Evolutionary conservation across 2,113 vertebrate species (phyloP), one percentile per base, ranked within the genome.

Genomic region (Microtus ochrogaster): DNA sequence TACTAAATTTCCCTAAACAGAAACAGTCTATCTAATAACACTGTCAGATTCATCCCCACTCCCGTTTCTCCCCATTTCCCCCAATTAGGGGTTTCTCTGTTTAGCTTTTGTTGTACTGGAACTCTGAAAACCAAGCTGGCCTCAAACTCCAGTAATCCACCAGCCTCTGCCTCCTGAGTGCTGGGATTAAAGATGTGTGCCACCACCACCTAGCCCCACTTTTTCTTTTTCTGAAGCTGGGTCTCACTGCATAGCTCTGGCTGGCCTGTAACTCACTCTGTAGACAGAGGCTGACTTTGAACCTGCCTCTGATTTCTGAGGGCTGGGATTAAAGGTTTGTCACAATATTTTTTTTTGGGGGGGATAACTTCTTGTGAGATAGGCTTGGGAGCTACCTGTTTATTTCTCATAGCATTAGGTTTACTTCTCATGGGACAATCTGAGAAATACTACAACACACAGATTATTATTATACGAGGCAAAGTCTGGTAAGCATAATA

Each of bases 341-440:
- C 24, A 66, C n/a, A 92, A 76, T 52, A 82, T 41, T 49, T 83
- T 86, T 90, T 88, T 44, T 76, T 36, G 26, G 55, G 55, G 55
- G 55, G 55, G 5, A 17, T 14, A 88, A 55, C 14, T 47, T 92
- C 8, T 90, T 94, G 47, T 68, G 30, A 85, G 58, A 84, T 10
- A 74, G 66, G 33, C 7, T 30, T 72, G 49, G 83, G 88, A 39
- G 36, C 58, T 61, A 2, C 41, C 26, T 78, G 70, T 39, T 94
- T 24, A 82, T 66, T 92, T 96, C 77, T 65, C 36, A 44, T 92
- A 74, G 72, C 77, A 52, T 66, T 73, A 84, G 4, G 44, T 88
- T 52, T 13, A 88, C 28, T 78, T 72, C 22, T 88, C 61, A 68
- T 82, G 72, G 89, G 36, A 92, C 87, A 90, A 33, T 83, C 61